Evolutionary conservation across 2,888 invertebrate species (phyloP), one percentile per base, ranked within the genome.

Genomic region (Sicus ferrugineus): DNA sequence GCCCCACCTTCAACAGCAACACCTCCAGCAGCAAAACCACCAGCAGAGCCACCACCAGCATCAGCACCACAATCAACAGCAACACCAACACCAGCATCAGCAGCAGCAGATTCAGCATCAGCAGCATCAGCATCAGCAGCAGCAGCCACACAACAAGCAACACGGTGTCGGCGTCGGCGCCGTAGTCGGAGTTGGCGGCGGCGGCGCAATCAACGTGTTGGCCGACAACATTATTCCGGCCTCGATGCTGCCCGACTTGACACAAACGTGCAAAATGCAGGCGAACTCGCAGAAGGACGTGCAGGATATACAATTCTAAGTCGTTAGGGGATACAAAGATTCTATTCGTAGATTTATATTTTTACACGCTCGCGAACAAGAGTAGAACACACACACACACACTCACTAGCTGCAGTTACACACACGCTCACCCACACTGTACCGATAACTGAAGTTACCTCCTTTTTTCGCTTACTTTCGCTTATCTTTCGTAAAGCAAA

Each of bases 201-300:
- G 61, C 52, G 69, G 38, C 62, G 75, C 14, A 59, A 69, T 28
- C 67, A 71, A 6, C 64, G 73, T 59, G 50, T 61, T 54, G 67
- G 69, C 64, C 67, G 78, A 78, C 78, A 73, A 76, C 80, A 65
- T 73, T 72, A 75, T 74, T 84, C 77, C 87, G 84, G 87, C 88
- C 86, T 73, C 73, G 56, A 74, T 78, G 74, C 73, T 75, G 74
- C 79, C 79, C 48, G 77, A 81, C 77, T 78, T 84, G 75, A 87
- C 84, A 77, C 87, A 87, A 86, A 88, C 88, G 84, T 89, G 90
- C 75, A 91, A 90, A 86, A 90, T 89, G 85, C 91, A 90, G 85
- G 92, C 94, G 76, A 90, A 91, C 76, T 93, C 94, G 67, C 93
- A 94, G 77, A 94, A 94, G 78, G 95, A 95, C 85, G 92, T 94